These are phyloP conservation scores for Thinocorus orbignyianus DNA, from an alignment of 2,113 vertebrate species.

Conservation along the genomic window DNA sequence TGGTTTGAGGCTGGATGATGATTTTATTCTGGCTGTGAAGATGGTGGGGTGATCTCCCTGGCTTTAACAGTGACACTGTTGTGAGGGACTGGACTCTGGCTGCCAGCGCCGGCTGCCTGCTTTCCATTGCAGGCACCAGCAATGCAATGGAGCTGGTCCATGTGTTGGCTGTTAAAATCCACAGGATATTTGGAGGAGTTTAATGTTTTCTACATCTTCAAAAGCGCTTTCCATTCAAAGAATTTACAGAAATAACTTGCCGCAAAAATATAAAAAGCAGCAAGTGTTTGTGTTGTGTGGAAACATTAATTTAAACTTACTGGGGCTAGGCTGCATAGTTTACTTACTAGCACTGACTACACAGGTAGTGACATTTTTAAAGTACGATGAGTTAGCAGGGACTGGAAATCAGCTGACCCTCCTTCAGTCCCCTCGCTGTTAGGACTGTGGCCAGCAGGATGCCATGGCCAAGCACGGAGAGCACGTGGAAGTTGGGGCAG, in stretches of 20 bases:
- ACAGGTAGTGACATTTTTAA: background rate
- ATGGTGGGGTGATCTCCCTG: background rate
- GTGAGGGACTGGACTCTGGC: background rate
- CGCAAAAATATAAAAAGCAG: background rate
- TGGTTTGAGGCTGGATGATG: background rate
- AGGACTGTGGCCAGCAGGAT: background rate
- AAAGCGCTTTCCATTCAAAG: background rate
- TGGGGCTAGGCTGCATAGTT: background rate
- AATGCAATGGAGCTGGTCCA: background rate
- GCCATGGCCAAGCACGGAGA: accelerated
- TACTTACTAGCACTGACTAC: background rate
- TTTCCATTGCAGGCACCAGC: background rate
- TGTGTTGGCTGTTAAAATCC: background rate
- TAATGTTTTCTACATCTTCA: background rate
- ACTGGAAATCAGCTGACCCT: background rate
- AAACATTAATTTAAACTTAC: background rate
- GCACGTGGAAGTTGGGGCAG: accelerated
- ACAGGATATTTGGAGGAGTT: background rate
- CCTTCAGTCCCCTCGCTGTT: accelerated
- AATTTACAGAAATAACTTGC: background rate
- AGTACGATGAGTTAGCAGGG: background rate
- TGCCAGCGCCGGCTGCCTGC: background rate
- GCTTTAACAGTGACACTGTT: background rate
- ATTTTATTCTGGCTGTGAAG: background rate
- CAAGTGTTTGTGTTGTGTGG: background rate